Evolutionary conservation across 2,113 vertebrate genomes (phyloP).

Genomic region (Lophius piscatorius): DNA sequence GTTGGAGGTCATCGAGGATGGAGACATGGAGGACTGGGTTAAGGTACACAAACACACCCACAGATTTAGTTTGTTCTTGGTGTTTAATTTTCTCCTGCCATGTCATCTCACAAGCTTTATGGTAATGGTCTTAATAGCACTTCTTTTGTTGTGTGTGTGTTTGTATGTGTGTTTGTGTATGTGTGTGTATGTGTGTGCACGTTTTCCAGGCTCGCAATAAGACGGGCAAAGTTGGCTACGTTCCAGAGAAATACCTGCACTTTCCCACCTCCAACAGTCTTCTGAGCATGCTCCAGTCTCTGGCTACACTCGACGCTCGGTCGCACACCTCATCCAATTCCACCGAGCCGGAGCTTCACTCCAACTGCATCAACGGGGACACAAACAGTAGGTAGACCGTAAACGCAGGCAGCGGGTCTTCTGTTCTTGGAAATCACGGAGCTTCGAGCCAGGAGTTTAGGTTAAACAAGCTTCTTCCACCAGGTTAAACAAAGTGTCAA

Average conservation of each 20-base stretch:
- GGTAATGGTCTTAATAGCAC: too few relatives aligned
- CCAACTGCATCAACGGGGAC: conserved; percentile 92
- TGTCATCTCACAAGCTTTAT: too few relatives aligned
- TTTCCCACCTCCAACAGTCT: conserved; percentile 96
- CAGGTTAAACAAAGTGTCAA: conserved; percentile 15
- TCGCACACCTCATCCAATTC: conserved; percentile 97
- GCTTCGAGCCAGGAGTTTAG: not conserved
- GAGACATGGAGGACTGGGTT: conserved; percentile 99
- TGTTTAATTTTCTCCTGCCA: not conserved
- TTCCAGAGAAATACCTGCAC: conserved; percentile 98
- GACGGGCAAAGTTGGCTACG: conserved; percentile 91
- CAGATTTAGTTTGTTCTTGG: not conserved
- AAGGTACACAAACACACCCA: conserved; percentile 82
- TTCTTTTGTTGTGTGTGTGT: not conserved
- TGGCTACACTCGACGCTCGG: conserved; percentile 89
- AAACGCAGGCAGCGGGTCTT: not conserved
- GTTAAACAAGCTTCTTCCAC: conserved; percentile 16
- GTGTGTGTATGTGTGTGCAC: not conserved
- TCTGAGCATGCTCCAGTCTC: conserved; percentile 96
- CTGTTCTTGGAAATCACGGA: conserved; percentile 15
- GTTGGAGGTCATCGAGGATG: conserved; percentile 97
- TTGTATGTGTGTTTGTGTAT: not conserved
- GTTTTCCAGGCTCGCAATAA: conserved; percentile 91
- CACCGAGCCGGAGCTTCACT: conserved; percentile 89
- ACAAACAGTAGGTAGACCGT: conserved; percentile 81